Conservation (phyloP, 2,113 vertebrate species). For the Synodontis membranacea region DNA sequence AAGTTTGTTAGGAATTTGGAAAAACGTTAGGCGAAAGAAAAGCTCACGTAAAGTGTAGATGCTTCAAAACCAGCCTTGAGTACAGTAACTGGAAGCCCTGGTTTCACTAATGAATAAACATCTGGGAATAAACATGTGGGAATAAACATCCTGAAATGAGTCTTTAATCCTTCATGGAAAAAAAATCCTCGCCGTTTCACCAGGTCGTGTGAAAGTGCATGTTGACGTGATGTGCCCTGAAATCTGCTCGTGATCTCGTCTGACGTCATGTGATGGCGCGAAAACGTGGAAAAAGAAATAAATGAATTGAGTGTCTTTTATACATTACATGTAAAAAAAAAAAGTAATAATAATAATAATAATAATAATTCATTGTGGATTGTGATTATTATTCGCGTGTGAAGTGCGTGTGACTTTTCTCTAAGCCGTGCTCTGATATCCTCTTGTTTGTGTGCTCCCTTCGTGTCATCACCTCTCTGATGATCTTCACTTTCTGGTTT, state of each 20-base stretch:
- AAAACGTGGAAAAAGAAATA: background rate
- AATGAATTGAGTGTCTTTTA: background rate
- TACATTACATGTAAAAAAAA: background rate
- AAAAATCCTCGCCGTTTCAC: background rate
- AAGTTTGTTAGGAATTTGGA: background rate
- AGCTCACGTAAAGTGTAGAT: background rate
- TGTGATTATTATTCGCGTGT: background rate
- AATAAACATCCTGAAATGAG: background rate
- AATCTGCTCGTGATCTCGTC: background rate
- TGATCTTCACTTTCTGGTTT: slow-evolving; percentile 21
- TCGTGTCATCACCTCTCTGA: slow-evolving; percentile 51
- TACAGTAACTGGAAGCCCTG: background rate
- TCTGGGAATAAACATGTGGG: background rate
- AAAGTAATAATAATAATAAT: no score
- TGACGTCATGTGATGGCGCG: background rate
- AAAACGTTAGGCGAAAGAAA: background rate
- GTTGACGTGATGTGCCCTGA: background rate
- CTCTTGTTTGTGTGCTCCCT: slow-evolving; percentile 53
- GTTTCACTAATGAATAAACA: background rate
- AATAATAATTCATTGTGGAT: no score
- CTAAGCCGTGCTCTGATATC: slow-evolving; percentile 67
- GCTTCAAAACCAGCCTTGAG: background rate
- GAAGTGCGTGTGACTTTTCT: background rate
- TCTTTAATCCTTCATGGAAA: background rate
- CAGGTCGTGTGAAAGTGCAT: background rate